Evolutionary conservation across 2,888 invertebrate species (phyloP), one percentile per base, ranked within the genome.

Genomic region (Lasioglossum malachurum): DNA sequence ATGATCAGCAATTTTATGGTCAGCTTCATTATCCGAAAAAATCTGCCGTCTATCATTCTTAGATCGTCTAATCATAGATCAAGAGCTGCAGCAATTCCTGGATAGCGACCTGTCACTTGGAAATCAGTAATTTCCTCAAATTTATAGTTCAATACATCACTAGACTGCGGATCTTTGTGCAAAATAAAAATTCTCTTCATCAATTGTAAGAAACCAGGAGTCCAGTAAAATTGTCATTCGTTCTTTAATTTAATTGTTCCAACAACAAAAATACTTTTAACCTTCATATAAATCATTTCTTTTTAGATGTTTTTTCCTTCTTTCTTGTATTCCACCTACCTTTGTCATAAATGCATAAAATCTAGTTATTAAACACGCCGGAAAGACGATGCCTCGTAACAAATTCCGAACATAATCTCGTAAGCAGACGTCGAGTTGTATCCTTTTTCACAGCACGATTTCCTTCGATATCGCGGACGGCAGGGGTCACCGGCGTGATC

Each of bases 391-490:
- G 57, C 16, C 2, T 23, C 23, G 14, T 41, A 41, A 41, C 31
- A 8, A 31, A 35, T 49, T 41, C 23, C 8, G 23, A n/a, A 12
- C 7, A 69, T 46, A 46, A 80, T 67, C 71, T 67, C 60, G 27
- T 41, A 35, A 5, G 41, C 49, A 73, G 75, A 77, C 83, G 82
- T 82, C 74, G 81, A 31, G 46, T 71, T 80, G 81, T 35, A 78
- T 81, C 84, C 53, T 75, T 69, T 81, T 77, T 38, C 64, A 64
- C 49, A 46, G 57, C 31, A 44, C 27, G 38, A 82, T 83, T 83
- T 87, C 84, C 53, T 60, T 44, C 76, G 74, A 83, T 87, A 88
- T 81, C 72, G 74, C 78, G 80, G n/a, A 69, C 83, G 46, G 35
- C 46, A 73, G 71, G 74, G 79, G 86, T 75, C 64, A 72, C 46